Evolutionary conservation across 2,888 invertebrate species (phyloP), one percentile per base, ranked within the genome.

Genomic region (Harmothoe impar): DNA sequence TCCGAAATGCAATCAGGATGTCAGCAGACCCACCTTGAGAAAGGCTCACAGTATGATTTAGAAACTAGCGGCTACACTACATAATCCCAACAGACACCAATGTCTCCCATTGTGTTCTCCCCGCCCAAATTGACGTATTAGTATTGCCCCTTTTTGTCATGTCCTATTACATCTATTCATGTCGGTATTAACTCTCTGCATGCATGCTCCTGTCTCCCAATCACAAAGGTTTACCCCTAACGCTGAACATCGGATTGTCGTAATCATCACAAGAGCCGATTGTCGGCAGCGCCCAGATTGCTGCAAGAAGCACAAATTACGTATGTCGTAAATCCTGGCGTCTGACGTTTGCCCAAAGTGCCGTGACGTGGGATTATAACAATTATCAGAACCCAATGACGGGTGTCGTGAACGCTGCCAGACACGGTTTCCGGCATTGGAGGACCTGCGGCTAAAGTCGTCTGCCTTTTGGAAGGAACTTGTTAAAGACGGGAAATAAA

Each of bases 301-400:
- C 20, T 31, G 81, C 43, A 25, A 43, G 43, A 81, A 20, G 81
- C 25, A 35, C 35, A 43, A 81, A 81, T 81, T 81, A 81, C 43
- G n/a, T 81, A 81, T 43, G 81, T 81, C 81, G 81, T 81, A 81
- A 81, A 81, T 81, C 81, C 81, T 17, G 35, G 81, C 43, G n/a
- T 17, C 20, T 81, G 81, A 81, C 81, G 81, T 81, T 20, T 43
- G 81, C 29, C 29, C 25, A 77, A 31, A 31, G 77, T 25, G 77
- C 31, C 3, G 17, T 81, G 81, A 81, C 81, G 81, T 35, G 17
- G 43, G 81, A 81, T 81, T 81, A 81, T 81, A 43, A 81, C 43
- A 43, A 81, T 81, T 81, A 81, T 77, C 33, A 35, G 31, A 33
- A 23, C 15, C 35, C 12, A 20, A 20, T 81, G 81, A 81, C n/a